Evolutionary conservation across 2,888 invertebrate genomes (phyloP), one percentile per base, ranked within the genome.

Genomic region (Leistus spinibarbis): DNA sequence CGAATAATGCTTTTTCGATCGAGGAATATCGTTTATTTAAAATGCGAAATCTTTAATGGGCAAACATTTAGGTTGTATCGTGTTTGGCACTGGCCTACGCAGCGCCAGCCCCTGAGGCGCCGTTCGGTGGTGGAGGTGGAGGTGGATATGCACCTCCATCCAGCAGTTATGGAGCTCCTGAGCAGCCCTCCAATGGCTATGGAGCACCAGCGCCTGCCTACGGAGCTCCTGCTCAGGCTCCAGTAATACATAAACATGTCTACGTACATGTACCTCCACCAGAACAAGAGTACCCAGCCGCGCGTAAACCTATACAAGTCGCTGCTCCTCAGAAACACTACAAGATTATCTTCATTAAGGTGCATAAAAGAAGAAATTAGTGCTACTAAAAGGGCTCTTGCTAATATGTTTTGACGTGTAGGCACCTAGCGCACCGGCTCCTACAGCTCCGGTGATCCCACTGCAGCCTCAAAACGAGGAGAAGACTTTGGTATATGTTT

Each of bases 181-280:
- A 40, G 13, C 40, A 40, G 76, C 84, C 87, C 17, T 84, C 84
- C 24, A 82, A 85, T 56, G 83, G 85, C 68, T 85, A 85, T 54
- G 89, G 88, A 80, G 88, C 88, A 13, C 86, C 86, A 1, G 87
- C 88, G 1, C 91, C 91, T 1, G 90, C 90, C 80, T 93, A 93
- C 81, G 93, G 93, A 17, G 89, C 92, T 5, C 93, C 93, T 0
- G 87, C 89, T 77, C 92, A 91, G 81, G 91, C 91, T 76, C 93
- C 94, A 72, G 92, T 94, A 56, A 91, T 95, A 69, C 95, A 95
- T 86, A 96, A 96, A 83, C 95, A 95, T 84, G 95, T 96, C 13
- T 96, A 95, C 86, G 95, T 96, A 17, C 95, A 95, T 85, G 95
- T 95, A 17, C 95, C 95, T 66, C 95, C 95, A 74, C 95, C 95